Conservation (phyloP, 1,140 invertebrate species). For the Plectrocnemia conspersa region DNA sequence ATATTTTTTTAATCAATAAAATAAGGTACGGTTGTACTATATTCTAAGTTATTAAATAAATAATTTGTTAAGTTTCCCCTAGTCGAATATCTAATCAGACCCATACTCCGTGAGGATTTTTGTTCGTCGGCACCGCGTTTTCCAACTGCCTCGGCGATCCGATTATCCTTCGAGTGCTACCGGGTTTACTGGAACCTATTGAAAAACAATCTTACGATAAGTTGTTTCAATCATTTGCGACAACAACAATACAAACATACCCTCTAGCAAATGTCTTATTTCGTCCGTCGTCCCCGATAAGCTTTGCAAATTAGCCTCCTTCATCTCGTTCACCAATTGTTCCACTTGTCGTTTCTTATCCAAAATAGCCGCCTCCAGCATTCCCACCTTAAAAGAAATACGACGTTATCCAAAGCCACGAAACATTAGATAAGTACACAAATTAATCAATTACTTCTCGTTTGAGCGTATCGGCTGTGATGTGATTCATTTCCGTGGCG, state of each 20-base stretch:
- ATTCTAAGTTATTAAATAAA: constrained; percentile 20
- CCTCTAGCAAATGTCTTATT: constrained; percentile 73
- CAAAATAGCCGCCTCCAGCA: constrained; percentile 71
- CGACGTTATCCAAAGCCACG: background rate
- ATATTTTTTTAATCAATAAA: too few species aligned
- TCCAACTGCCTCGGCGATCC: constrained; percentile 86
- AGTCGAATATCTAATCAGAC: constrained; percentile 56
- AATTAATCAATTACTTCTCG: constrained; percentile 56
- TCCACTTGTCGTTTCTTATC: constrained; percentile 84
- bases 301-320: constrained; percentile 85
- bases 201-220: background rate
- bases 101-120: constrained; percentile 95
- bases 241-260: constrained; percentile 40
- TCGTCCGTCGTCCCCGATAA: constrained; percentile 81
- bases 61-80: constrained; percentile 21
- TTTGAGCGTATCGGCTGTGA: constrained; percentile 75
- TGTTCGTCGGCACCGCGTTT: constrained; percentile 88
- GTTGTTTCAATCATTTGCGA: background rate
- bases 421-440: background rate
- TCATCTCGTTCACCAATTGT: constrained; percentile 80
- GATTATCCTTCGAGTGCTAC: constrained; percentile 83
- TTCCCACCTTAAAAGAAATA: constrained; percentile 53
- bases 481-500: constrained; percentile 71
- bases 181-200: constrained; percentile 72
- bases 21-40: constrained; percentile 11